Evolutionary conservation across 2,888 invertebrate species (phyloP).

Genomic region (Ectemnius lituratus): DNA sequence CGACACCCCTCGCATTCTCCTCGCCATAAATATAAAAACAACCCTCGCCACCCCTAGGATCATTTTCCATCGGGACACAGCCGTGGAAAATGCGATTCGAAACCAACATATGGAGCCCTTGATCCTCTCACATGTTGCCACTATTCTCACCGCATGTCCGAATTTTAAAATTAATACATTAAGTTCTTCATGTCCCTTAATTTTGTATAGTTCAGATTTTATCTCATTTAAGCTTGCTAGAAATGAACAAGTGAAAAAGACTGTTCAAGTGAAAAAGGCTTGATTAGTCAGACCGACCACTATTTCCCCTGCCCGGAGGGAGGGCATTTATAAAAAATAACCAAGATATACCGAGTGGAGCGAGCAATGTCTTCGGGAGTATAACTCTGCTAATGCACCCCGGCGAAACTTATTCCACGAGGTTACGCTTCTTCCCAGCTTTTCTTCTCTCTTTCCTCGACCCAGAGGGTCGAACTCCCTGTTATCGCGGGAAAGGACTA

Average conservation of each 20-base stretch:
- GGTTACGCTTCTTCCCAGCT: slow-evolving; percentile 27
- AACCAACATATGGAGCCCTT: slow-evolving; percentile 68
- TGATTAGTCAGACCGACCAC: too few relatives aligned
- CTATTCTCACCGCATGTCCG: too few relatives aligned
- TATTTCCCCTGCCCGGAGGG: too few relatives aligned
- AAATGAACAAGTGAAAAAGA: too few relatives aligned
- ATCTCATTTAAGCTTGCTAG: too few relatives aligned
- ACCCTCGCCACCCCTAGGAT: slow-evolving; percentile 60
- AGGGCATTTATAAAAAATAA: slow-evolving; percentile 68
- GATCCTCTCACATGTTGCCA: neutral
- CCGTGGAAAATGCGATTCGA: slow-evolving; percentile 69
- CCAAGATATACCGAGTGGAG: slow-evolving; percentile 67
- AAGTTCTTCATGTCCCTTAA: too few relatives aligned
- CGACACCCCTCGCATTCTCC: slow-evolving; percentile 18
- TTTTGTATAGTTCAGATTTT: too few relatives aligned
- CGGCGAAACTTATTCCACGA: slow-evolving; percentile 55
- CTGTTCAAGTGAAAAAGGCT: too few relatives aligned
- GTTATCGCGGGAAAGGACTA: slow-evolving; percentile 42
- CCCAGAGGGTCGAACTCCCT: slow-evolving; percentile 16
- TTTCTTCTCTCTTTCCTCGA: slow-evolving; percentile 13
- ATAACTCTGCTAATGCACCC: slow-evolving; percentile 72
- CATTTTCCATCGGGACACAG: slow-evolving; percentile 48
- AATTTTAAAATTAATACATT: too few relatives aligned
- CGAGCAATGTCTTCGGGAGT: slow-evolving; percentile 66
- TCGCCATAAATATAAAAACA: slow-evolving; percentile 70